phyloP scores from a whole-genome alignment of 2,797 vertebrate genomes.

The Numenius phaeopus region DNA sequence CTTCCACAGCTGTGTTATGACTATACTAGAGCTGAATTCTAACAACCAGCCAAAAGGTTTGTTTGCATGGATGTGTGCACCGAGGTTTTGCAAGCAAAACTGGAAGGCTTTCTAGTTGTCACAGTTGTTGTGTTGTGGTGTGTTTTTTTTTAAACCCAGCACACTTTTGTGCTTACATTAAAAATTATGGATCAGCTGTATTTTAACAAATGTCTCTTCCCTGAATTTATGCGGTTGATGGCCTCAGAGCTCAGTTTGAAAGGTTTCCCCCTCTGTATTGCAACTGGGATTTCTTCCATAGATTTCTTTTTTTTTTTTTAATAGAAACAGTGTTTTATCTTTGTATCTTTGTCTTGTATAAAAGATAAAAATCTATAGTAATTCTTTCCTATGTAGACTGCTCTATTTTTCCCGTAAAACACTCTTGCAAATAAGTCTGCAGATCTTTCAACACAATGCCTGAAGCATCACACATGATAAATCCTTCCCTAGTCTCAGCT shows the following conservation, averaged over 20 bases:
- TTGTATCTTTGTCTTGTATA: conserved; percentile 80
- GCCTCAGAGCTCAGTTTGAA: conserved; percentile 70
- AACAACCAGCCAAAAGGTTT: conserved; percentile 74
- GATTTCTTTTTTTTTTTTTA: conserved; percentile 45
- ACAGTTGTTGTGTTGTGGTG: neutral
- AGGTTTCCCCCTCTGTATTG: conserved; percentile 54
- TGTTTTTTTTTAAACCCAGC: neutral
- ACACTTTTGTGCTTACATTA: conserved; percentile 60
- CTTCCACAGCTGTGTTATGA: conserved; percentile 74
- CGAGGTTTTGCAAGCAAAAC: conserved; percentile 55
- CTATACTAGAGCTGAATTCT: conserved; percentile 74
- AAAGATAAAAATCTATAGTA: conserved; percentile 81
- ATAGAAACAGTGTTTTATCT: conserved; percentile 76
- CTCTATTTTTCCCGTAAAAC: conserved; percentile 80
- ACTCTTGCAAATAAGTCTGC: conserved; percentile 83
- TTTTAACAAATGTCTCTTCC: conserved; percentile 70
- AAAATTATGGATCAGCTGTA: conserved; percentile 63
- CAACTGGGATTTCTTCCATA: conserved; percentile 72
- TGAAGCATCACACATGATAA: conserved; percentile 81
- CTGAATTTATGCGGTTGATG: conserved; percentile 63
- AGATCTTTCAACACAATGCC: conserved; percentile 82
- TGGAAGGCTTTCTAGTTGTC: conserved; percentile 50
- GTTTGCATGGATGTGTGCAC: conserved; percentile 47
- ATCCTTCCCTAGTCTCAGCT: conserved; percentile 81
- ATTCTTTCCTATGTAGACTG: conserved; percentile 76